Conservation (phyloP, 2,113 vertebrate genomes). For the Zosterops japonicus region DNA sequence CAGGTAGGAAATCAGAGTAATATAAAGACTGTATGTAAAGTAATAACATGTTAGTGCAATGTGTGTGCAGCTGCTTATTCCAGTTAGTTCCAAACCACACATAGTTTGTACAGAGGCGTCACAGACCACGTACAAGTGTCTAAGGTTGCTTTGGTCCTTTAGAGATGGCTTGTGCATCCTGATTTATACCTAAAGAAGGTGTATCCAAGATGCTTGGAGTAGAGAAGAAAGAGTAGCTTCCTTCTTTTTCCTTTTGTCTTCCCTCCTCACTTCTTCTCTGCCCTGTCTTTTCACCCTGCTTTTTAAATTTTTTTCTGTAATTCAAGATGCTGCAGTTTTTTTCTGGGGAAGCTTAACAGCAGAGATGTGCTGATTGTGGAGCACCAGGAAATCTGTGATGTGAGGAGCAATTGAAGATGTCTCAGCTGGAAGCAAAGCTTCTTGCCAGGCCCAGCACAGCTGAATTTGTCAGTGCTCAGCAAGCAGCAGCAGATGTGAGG, state of each 20-base stretch:
- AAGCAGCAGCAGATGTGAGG: not conserved
- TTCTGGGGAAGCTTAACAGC: not conserved
- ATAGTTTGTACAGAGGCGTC: not conserved
- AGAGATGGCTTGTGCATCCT: not conserved
- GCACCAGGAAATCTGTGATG: not conserved
- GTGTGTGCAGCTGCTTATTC: not conserved
- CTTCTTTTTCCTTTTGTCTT: not conserved
- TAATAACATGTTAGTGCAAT: too few relatives aligned
- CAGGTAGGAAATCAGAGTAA: not conserved
- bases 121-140: fast-evolving
- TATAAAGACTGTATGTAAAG: not conserved
- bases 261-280: not conserved
- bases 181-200: not conserved
- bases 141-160: not conserved
- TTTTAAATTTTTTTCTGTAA: not conserved
- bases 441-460: not conserved
- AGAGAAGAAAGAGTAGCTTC: not conserved
- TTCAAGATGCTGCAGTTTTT: not conserved
- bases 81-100: not conserved
- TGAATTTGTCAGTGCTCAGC: not conserved
- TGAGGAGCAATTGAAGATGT: not conserved
- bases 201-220: not conserved
- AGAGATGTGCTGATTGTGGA: not conserved
- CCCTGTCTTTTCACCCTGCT: not conserved
- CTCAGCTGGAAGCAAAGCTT: slow-evolving; percentile 14